Conservation (phyloP, 2,888 invertebrate genomes). For the Anthophora plumipes region DNA sequence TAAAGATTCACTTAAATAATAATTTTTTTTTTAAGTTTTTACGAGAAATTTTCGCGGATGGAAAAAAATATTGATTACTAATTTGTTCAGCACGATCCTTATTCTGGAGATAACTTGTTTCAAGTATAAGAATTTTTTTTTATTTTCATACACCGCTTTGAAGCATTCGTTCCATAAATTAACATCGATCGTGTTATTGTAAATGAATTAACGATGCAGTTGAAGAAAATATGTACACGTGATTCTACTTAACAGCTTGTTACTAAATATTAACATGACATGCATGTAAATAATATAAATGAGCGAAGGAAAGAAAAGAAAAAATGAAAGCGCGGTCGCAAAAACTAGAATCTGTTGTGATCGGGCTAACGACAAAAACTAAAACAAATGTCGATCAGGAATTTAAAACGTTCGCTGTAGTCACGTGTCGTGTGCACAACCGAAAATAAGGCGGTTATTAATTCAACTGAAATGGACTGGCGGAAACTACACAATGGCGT, state of each 20-base stretch:
- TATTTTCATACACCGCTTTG: too few relatives aligned
- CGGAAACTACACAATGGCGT: constrained; percentile 30
- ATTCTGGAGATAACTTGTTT: too few relatives aligned
- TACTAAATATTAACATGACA: background rate
- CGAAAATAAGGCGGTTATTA: constrained; percentile 31
- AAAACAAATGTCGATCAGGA: background rate
- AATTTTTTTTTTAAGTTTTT: background rate
- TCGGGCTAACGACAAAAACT: background rate
- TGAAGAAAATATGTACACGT: background rate
- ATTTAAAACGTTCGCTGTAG: background rate
- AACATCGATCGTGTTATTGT: background rate
- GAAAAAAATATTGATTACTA: background rate
- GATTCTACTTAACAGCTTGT: background rate
- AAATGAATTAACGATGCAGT: background rate
- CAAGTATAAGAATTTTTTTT: too few relatives aligned
- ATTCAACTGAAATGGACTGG: constrained; percentile 32
- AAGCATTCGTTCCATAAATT: background rate
- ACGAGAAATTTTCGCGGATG: background rate
- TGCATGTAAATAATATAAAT: background rate
- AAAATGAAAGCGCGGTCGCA: background rate
- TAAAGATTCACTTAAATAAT: background rate
- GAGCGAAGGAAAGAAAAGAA: background rate
- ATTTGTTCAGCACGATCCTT: too few relatives aligned
- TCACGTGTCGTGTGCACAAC: constrained; percentile 24
- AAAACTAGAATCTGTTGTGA: background rate